A percentile compares a stretch with the other conserved stretches of the same genome.
These are phyloP conservation scores for Tiliacea citrago DNA, from an alignment of 2,888 invertebrate species.

Conservation along the genomic window DNA sequence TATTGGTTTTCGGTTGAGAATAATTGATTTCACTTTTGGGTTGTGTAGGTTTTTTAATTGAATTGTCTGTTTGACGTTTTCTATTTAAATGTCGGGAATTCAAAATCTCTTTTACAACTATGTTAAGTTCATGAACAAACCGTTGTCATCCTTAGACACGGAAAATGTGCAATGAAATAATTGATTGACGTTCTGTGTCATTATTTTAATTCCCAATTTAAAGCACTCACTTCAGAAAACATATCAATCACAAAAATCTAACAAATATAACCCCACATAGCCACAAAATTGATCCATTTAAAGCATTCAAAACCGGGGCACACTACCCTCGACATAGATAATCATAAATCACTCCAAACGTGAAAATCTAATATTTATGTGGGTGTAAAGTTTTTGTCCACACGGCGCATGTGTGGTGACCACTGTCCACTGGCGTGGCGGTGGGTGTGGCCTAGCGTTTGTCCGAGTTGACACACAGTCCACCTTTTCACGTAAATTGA, in stretches of 20 bases:
- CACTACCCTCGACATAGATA: slow-evolving; percentile 51
- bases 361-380: slow-evolving; percentile 71
- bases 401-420: slow-evolving; percentile 87
- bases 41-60: slow-evolving; percentile 40
- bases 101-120: background rate
- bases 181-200: background rate
- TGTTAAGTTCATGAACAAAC: background rate
- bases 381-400: slow-evolving; percentile 81
- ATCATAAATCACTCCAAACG: slow-evolving; percentile 63
- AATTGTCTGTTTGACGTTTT: slow-evolving; percentile 5
- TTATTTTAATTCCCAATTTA: background rate
- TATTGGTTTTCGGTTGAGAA: slow-evolving; percentile 61
- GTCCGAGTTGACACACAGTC: slow-evolving; percentile 71
- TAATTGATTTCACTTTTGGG: slow-evolving; percentile 55
- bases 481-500: slow-evolving; percentile 76
- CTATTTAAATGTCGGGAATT: background rate
- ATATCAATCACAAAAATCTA: slow-evolving; percentile 46
- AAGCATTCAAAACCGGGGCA: slow-evolving; percentile 30
- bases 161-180: background rate
- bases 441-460: slow-evolving; percentile 83
- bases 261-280: slow-evolving; percentile 15
- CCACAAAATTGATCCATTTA: slow-evolving; percentile 39
- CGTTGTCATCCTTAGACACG: background rate
- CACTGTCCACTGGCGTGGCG: slow-evolving; percentile 84
- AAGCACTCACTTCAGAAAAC: slow-evolving; percentile 9